phyloP scores from a whole-genome alignment of 2,113 vertebrate genomes.

The Tetrax tetrax region DNA sequence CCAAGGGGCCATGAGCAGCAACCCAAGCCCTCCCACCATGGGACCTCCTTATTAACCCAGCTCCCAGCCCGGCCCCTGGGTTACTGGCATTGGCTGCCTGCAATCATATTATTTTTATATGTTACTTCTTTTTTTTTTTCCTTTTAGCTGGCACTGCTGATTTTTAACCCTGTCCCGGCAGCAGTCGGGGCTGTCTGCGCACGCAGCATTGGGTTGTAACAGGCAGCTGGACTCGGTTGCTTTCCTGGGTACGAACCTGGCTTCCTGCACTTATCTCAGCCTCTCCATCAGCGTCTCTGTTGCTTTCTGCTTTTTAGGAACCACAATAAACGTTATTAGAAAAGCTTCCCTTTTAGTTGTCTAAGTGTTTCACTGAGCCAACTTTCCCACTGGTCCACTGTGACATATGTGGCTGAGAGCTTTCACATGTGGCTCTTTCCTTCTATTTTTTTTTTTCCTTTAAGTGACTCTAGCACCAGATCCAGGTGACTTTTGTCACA shows the following conservation, averaged over 20 bases:
- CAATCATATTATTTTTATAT: not conserved
- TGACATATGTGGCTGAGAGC: not conserved
- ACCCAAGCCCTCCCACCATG: accelerated
- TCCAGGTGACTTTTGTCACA: not conserved
- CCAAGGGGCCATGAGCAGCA: accelerated
- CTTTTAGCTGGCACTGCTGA: not conserved
- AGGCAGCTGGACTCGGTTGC: accelerated
- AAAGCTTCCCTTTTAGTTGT: not conserved
- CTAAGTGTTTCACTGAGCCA: not conserved
- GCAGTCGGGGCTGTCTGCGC: not conserved
- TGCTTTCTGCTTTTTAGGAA: not conserved
- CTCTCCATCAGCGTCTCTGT: not conserved
- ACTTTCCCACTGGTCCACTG: not conserved
- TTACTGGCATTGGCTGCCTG: not conserved
- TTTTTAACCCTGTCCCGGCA: not conserved
- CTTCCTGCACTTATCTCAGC: not conserved
- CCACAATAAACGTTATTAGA: not conserved
- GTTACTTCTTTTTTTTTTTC: too few species aligned
- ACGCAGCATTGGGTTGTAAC: not conserved
- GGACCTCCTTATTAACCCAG: not conserved
- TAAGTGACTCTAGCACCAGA: not conserved
- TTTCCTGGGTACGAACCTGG: not conserved
- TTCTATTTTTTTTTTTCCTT: not conserved
- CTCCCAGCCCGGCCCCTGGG: not conserved
- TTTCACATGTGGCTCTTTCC: not conserved